Percentiles rank a stretch among this genome's conserved stretches.
These are phyloP conservation scores for Theropithecus gelada DNA, from an alignment of 2,113 vertebrate genomes.

Conservation along the genomic window DNA sequence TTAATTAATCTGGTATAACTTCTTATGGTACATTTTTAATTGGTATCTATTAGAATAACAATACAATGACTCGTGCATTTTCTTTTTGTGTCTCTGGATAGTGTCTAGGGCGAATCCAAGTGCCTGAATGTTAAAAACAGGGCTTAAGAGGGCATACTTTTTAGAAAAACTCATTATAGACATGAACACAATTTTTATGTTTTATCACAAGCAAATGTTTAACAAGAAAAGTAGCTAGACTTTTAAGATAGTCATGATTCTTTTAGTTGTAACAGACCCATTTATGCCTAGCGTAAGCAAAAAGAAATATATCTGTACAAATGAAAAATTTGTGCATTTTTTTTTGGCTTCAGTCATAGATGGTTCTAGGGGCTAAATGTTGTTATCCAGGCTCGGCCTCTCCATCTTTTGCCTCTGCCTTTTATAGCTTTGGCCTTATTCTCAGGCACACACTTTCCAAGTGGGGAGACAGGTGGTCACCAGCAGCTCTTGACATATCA, in stretches of 20 bases:
- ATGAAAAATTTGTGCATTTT: neutral
- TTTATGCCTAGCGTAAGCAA: neutral
- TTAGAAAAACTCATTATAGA: neutral
- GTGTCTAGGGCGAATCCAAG: neutral
- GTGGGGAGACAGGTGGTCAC: neutral
- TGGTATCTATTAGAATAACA: neutral
- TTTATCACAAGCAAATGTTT: neutral
- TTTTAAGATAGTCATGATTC: neutral
- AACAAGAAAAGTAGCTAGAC: neutral
- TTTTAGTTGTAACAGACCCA: neutral
- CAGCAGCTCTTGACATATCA: neutral
- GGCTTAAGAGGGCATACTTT: neutral
- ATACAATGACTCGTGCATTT: neutral
- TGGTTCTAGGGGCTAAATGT: neutral
- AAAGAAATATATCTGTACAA: neutral
- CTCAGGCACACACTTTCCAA: neutral
- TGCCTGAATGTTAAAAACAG: neutral
- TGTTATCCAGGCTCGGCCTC: neutral
- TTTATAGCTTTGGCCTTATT: neutral
- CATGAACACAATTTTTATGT: neutral
- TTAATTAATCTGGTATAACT: neutral
- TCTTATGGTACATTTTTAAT: neutral
- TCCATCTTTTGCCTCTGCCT: neutral
- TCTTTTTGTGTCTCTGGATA: neutral
- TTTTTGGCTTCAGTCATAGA: neutral